Conservation (phyloP, 2,888 invertebrate species). For the Hermodice carunculata region DNA sequence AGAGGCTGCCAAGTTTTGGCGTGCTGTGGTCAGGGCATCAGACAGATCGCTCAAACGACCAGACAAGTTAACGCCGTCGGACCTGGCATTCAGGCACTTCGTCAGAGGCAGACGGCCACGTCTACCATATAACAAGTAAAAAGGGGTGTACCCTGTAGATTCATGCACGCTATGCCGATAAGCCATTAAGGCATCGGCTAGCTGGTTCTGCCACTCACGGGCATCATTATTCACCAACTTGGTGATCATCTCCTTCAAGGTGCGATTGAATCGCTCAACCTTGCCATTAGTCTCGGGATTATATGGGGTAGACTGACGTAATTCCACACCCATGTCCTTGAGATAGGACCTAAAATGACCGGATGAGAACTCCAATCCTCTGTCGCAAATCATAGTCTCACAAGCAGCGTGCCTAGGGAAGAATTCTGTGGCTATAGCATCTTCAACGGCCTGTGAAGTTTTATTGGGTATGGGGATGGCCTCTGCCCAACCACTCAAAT, state of each 20-base stretch:
- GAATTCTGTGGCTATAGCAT: constrained; percentile 1
- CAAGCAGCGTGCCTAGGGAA: constrained; percentile 1
- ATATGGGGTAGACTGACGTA: neutral
- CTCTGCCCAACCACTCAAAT: constrained; percentile 12
- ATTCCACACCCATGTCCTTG: neutral
- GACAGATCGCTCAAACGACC: no score
- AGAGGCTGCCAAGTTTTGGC: no score
- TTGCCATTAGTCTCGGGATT: constrained; percentile 11
- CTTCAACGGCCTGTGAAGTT: neutral
- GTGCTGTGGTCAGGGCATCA: no score
- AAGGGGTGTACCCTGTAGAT: no score
- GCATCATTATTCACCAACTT: no score
- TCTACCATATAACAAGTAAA: no score
- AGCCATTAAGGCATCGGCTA: no score
- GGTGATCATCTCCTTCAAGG: neutral
- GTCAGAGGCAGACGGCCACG: no score
- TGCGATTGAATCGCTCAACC: neutral
- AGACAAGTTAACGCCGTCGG: no score
- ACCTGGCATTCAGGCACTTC: no score
- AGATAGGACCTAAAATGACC: neutral
- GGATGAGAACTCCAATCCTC: constrained; percentile 1
- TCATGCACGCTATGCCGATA: no score
- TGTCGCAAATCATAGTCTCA: constrained; percentile 3
- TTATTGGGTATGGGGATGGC: constrained; percentile 10
- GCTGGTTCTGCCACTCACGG: no score